Percentiles rank a stretch among this genome's conserved stretches.
Evolutionary conservation across 1,140 invertebrate genomes (phyloP).

Genomic region (Tetramorium simillimum): DNA sequence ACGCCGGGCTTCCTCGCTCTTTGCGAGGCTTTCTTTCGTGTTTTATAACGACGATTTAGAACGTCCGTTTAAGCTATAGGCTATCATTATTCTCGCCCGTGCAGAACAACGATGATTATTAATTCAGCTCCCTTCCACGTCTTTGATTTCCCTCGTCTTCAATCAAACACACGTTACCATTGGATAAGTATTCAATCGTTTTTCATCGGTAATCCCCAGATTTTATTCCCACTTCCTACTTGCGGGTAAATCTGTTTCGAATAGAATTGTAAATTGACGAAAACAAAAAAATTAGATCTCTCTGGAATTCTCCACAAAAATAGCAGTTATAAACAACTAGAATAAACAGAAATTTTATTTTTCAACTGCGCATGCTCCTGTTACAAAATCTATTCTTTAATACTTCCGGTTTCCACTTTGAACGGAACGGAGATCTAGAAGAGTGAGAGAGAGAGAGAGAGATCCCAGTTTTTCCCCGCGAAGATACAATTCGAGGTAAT

Average conservation of each 20-base stretch:
- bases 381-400: background rate
- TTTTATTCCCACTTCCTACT: background rate
- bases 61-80: background rate
- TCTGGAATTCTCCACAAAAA: background rate
- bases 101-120: constrained; percentile 21
- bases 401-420: background rate
- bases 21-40: constrained; percentile 66
- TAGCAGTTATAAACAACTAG: background rate
- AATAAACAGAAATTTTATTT: background rate
- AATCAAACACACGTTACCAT: background rate
- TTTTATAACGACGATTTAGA: constrained; percentile 62
- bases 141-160: background rate
- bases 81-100: background rate
- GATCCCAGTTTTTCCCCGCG: constrained; percentile 24
- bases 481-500: constrained; percentile 65
- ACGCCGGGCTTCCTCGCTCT: constrained; percentile 66
- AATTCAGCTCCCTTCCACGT: background rate
- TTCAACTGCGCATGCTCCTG: background rate
- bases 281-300: background rate
- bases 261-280: background rate
- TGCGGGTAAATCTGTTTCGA: background rate
- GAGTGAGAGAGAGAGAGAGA: no score
- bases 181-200: background rate
- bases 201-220: background rate
- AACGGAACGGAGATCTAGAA: background rate